Conservation (phyloP, 2,888 invertebrate species). For the Eristalis intricaria region DNA sequence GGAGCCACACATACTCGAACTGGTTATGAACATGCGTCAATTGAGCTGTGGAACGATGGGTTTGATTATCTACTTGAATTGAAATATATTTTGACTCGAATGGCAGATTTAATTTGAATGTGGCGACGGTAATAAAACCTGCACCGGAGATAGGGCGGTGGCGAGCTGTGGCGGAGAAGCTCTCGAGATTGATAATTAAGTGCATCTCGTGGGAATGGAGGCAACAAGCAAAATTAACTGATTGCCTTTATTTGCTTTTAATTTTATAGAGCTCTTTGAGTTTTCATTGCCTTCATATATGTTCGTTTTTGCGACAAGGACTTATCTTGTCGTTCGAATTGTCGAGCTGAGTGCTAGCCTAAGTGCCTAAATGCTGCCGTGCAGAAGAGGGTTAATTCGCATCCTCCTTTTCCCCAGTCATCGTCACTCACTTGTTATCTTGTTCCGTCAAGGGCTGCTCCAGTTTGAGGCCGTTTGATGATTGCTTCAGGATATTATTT, state of each 20-base stretch:
- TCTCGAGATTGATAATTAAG: conserved; percentile 15
- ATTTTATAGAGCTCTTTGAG: background rate
- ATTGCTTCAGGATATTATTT: no score
- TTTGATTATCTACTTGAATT: background rate
- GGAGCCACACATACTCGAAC: conserved; percentile 15
- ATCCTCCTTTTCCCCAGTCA: no score
- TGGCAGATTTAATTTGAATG: conserved; percentile 32
- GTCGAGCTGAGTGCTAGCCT: background rate
- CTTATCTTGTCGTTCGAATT: background rate
- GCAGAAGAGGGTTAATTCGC: background rate
- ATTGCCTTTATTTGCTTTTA: conserved; percentile 7
- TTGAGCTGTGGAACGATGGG: conserved; percentile 6
- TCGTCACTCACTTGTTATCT: no score
- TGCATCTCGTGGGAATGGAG: background rate
- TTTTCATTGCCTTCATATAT: background rate
- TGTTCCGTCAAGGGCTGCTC: no score
- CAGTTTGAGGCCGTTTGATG: no score
- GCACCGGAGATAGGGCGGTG: background rate
- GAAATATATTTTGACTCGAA: conserved; percentile 7
- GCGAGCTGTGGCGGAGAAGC: background rate
- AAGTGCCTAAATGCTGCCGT: background rate
- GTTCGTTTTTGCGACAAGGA: background rate
- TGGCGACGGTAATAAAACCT: conserved; percentile 1
- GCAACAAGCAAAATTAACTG: background rate
- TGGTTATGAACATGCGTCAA: conserved; percentile 11